Evolutionary conservation across 1,140 invertebrate species (phyloP).

Genomic region (Saxidomus purpurata): DNA sequence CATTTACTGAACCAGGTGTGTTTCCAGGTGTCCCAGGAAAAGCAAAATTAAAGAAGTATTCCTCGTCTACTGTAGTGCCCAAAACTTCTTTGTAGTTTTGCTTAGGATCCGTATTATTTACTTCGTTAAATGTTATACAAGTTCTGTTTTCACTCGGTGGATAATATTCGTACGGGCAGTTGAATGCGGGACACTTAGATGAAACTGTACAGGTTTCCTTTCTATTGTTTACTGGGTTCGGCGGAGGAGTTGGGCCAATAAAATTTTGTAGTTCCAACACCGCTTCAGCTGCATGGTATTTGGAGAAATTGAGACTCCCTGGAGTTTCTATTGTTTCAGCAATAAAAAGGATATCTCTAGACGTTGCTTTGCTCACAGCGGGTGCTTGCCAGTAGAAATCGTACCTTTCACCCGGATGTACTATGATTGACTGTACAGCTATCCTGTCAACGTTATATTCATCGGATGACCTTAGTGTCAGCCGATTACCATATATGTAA

Average conservation of each 20-base stretch:
- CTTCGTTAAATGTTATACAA: background rate
- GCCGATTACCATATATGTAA: slow-evolving; percentile 93
- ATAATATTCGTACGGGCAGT: slow-evolving; percentile 31
- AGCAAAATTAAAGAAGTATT: slow-evolving; percentile 62
- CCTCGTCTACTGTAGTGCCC: background rate
- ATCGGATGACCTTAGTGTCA: slow-evolving; percentile 93
- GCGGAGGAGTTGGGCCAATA: background rate
- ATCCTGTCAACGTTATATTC: slow-evolving; percentile 92
- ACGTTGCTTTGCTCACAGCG: background rate
- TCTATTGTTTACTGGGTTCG: background rate
- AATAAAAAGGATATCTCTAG: background rate
- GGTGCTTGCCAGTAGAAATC: slow-evolving; percentile 90
- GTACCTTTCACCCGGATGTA: slow-evolving; percentile 91
- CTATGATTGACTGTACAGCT: slow-evolving; percentile 85
- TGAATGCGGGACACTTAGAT: background rate
- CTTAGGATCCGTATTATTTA: slow-evolving; percentile 19
- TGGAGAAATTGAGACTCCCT: background rate
- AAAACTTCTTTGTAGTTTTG: background rate
- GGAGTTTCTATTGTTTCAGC: slow-evolving; percentile 27
- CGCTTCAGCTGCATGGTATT: slow-evolving; percentile 45
- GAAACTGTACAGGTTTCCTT: background rate
- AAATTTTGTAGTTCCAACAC: background rate
- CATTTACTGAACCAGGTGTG: slow-evolving; percentile 59
- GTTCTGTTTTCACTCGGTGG: background rate
- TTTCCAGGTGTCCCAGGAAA: slow-evolving; percentile 42